Evolutionary conservation across 2,888 invertebrate genomes (phyloP).

Genomic region (Operophtera brumata): DNA sequence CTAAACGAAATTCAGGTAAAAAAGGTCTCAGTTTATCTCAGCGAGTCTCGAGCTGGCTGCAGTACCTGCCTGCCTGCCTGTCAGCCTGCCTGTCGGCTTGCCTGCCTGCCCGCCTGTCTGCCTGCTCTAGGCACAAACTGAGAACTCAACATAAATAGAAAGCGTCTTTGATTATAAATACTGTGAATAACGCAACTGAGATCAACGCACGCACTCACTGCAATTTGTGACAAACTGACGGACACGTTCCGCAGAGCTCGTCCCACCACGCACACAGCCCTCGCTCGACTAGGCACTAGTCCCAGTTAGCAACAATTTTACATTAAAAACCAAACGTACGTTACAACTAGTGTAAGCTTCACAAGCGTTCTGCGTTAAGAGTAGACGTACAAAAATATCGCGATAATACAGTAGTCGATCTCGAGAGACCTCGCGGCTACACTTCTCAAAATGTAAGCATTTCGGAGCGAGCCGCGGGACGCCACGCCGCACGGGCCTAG

Average conservation of each 20-base stretch:
- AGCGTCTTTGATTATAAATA: slow-evolving; percentile 40
- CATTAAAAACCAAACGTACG: slow-evolving; percentile 1
- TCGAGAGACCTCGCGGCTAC: slow-evolving; percentile 1
- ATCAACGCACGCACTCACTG: slow-evolving; percentile 47
- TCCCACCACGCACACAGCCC: background rate
- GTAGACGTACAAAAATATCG: slow-evolving; percentile 34
- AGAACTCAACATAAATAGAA: slow-evolving; percentile 16
- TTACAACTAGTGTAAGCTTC: slow-evolving; percentile 4
- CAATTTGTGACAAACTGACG: slow-evolving; percentile 54
- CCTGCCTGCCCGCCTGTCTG: too few species aligned
- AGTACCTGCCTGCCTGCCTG: background rate
- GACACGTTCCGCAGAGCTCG: too few species aligned
- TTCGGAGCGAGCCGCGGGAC: background rate
- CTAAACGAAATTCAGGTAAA: slow-evolving; percentile 48
- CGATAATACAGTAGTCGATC: slow-evolving; percentile 9
- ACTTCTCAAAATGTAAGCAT: background rate
- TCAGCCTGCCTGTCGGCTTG: background rate
- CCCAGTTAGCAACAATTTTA: background rate
- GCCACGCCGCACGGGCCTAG: background rate
- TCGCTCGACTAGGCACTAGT: background rate
- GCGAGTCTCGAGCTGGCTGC: background rate
- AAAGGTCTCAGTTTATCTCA: slow-evolving; percentile 25
- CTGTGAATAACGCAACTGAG: slow-evolving; percentile 56
- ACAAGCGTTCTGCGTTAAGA: slow-evolving; percentile 24
- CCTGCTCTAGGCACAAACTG: background rate